phyloP scores from a whole-genome alignment of 2,888 invertebrate genomes.

The Agrenia bidenticulata region DNA sequence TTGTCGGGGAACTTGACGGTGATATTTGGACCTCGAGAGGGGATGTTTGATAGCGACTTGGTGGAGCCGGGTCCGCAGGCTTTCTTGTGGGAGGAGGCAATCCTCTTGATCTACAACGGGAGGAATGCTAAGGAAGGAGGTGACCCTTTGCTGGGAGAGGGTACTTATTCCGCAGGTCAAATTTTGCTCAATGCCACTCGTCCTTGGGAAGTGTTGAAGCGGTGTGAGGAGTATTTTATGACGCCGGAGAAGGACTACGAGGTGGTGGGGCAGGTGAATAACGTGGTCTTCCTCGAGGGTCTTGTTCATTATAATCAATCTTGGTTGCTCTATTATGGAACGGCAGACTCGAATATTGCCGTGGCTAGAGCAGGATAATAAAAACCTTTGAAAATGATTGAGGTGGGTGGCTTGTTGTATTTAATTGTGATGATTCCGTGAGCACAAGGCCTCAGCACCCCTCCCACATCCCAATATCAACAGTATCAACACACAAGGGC shows the following conservation, averaged over 20 bases:
- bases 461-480: too few relatives aligned
- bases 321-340: conserved; percentile 48
- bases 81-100: conserved; percentile 36
- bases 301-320: conserved; percentile 37
- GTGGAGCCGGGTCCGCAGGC: conserved; percentile 50
- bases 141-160: conserved; percentile 39
- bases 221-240: conserved; percentile 42
- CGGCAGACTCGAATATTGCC: conserved; percentile 49
- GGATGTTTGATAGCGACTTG: conserved; percentile 45
- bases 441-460: too few relatives aligned
- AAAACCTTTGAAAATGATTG: too few relatives aligned
- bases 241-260: conserved; percentile 48
- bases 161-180: conserved; percentile 48
- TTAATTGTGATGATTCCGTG: too few relatives aligned
- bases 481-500: too few relatives aligned
- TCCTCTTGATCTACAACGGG: conserved; percentile 45
- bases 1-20: conserved; percentile 22
- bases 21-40: conserved; percentile 40
- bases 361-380: conserved; percentile 26
- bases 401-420: too few relatives aligned
- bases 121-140: conserved; percentile 39
- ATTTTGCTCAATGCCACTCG: conserved; percentile 29
- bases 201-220: conserved; percentile 22
- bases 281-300: conserved; percentile 49
- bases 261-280: conserved; percentile 44